A percentile compares a stretch with the other conserved stretches of the same genome.
Conservation (phyloP, 2,888 invertebrate species). For the Platycheirus albimanus region DNA sequence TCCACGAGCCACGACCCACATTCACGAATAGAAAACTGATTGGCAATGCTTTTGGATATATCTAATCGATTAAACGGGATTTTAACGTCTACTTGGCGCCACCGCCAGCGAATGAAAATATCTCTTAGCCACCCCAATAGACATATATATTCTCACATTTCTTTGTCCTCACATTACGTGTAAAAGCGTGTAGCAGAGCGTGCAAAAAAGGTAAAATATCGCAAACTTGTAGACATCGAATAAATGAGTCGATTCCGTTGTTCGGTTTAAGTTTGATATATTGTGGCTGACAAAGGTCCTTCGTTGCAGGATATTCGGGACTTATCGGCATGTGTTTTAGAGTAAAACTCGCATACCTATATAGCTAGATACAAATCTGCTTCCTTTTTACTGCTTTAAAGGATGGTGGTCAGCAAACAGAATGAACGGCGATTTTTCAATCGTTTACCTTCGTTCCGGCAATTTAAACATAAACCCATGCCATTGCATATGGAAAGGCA, state of each 20-base stretch:
- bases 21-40: constrained; percentile 43
- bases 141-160: constrained; percentile 35
- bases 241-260: constrained; percentile 76
- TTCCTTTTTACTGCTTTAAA: background rate
- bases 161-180: constrained; percentile 1
- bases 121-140: constrained; percentile 70
- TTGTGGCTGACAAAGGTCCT: constrained; percentile 66
- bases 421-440: constrained; percentile 54
- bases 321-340: constrained; percentile 51
- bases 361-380: background rate
- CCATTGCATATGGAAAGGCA: background rate
- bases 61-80: constrained; percentile 76
- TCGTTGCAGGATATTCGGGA: constrained; percentile 61
- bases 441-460: constrained; percentile 45
- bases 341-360: background rate
- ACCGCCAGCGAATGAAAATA: constrained; percentile 61
- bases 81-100: constrained; percentile 76
- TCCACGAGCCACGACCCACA: background rate
- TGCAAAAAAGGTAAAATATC: constrained; percentile 75
- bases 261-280: constrained; percentile 74
- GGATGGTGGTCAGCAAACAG: constrained; percentile 43
- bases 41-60: constrained; percentile 57
- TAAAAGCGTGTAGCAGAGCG: constrained; percentile 69
- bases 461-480: constrained; percentile 31
- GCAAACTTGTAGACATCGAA: constrained; percentile 76